Conservation (phyloP, 2,113 vertebrate species). For the Dromas ardeola region DNA sequence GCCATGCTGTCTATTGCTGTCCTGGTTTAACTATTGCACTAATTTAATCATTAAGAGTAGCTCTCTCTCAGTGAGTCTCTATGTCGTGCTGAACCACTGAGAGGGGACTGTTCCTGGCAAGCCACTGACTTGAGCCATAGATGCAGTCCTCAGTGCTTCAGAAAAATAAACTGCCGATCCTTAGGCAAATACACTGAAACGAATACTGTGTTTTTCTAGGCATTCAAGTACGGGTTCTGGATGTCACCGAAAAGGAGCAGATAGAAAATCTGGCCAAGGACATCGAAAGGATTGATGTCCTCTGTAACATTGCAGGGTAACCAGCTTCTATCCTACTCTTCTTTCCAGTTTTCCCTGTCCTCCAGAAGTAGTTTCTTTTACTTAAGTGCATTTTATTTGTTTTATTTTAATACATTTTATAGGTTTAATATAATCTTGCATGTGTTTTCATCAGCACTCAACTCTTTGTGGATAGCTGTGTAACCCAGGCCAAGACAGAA, state of each 20-base stretch:
- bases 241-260: slow-evolving; percentile 92
- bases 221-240: slow-evolving; percentile 85
- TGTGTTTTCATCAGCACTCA: not conserved
- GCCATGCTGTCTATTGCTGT: not conserved
- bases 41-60: not conserved
- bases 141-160: not conserved
- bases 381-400: not conserved
- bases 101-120: not conserved
- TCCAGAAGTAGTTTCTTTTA: not conserved
- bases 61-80: not conserved
- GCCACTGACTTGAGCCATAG: not conserved
- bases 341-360: not conserved
- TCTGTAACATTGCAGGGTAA: slow-evolving; percentile 96
- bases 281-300: slow-evolving; percentile 86
- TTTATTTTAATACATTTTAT: not conserved
- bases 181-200: not conserved
- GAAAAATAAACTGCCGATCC: not conserved
- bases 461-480: not conserved
- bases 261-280: slow-evolving; percentile 88
- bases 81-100: not conserved
- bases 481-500: not conserved
- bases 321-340: not conserved
- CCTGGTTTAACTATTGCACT: not conserved
- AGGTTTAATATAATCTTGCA: not conserved
- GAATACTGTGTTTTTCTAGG: slow-evolving; percentile 68